Percentiles rank a stretch among this genome's conserved stretches.
phyloP scores from a whole-genome alignment of 2,888 invertebrate species.

The Linhomoeus sp. region DNA sequence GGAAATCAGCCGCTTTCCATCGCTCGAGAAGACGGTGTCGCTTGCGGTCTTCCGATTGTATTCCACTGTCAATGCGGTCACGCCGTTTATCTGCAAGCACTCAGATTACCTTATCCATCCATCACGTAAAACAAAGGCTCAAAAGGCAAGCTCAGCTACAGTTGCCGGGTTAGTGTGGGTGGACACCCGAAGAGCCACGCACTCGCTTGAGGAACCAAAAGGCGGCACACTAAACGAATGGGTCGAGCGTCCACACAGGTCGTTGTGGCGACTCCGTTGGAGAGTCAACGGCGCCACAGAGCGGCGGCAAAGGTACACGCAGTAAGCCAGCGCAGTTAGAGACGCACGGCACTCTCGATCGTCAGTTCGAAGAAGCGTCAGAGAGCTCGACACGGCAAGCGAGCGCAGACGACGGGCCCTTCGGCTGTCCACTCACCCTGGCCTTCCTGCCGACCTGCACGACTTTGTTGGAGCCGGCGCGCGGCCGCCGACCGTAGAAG shows the following conservation, averaged over 20 bases:
- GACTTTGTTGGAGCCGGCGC: slow-evolving; percentile 33
- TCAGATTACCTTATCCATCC: background rate
- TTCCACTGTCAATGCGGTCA: slow-evolving; percentile 67
- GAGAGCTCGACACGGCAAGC: background rate
- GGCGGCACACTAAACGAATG: background rate
- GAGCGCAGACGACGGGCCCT: slow-evolving; percentile 53
- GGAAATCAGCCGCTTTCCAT: slow-evolving; percentile 57
- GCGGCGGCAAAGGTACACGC: too few species aligned
- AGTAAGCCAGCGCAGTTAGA: background rate
- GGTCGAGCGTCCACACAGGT: background rate
- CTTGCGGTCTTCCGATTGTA: slow-evolving; percentile 74
- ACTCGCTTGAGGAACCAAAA: too few species aligned
- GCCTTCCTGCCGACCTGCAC: slow-evolving; percentile 22
- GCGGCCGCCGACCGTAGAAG: slow-evolving; percentile 62
- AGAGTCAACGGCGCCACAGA: too few species aligned
- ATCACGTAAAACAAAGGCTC: background rate
- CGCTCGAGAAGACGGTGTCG: slow-evolving; percentile 69
- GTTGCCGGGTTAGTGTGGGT: too few species aligned
- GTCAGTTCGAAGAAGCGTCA: background rate
- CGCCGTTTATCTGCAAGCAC: slow-evolving; percentile 55
- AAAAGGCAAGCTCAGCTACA: too few species aligned
- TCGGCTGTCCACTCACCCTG: slow-evolving; percentile 33
- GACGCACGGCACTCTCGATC: too few species aligned
- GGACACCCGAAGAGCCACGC: too few species aligned
- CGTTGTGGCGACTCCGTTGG: too few species aligned